Evolutionary conservation across 1,140 invertebrate species (phyloP).

Genomic region (Lutraria rhynchaena): DNA sequence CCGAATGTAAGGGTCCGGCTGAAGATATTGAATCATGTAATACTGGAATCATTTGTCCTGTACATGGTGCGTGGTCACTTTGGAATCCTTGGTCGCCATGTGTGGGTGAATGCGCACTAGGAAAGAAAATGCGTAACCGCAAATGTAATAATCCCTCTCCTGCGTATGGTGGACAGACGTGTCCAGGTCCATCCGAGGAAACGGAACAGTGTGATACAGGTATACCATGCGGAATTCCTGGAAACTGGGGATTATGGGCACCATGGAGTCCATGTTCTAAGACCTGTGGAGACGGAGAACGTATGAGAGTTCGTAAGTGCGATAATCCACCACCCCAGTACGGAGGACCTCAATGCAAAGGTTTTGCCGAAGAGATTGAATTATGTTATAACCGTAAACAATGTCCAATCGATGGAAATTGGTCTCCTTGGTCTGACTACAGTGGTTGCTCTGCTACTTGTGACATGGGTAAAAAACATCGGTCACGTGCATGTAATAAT

Average conservation of each 20-base stretch:
- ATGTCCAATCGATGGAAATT: constrained; percentile 63
- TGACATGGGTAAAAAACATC: constrained; percentile 48
- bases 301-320: constrained; percentile 60
- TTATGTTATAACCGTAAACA: constrained; percentile 67
- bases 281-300: constrained; percentile 70
- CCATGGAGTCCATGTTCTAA: constrained; percentile 64
- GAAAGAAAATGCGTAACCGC: constrained; percentile 68
- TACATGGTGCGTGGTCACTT: constrained; percentile 77
- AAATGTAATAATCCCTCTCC: constrained; percentile 72
- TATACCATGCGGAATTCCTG: constrained; percentile 79
- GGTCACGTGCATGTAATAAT: constrained; percentile 63
- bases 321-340: constrained; percentile 13
- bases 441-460: constrained; percentile 61
- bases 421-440: constrained; percentile 65
- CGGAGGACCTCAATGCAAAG: constrained; percentile 42
- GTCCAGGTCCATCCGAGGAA: constrained; percentile 63
- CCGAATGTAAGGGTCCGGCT: constrained; percentile 49
- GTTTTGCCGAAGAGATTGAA: constrained; percentile 38
- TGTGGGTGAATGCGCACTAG: constrained; percentile 75
- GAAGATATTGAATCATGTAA: constrained; percentile 47
- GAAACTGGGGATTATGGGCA: constrained; percentile 64
- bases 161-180: constrained; percentile 67
- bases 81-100: constrained; percentile 80
- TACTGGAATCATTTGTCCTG: constrained; percentile 45
- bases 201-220: constrained; percentile 58